Percentiles rank a stretch among this genome's conserved stretches.
Evolutionary conservation across 2,113 vertebrate species (phyloP).

Genomic region (Sorex fumeus): DNA sequence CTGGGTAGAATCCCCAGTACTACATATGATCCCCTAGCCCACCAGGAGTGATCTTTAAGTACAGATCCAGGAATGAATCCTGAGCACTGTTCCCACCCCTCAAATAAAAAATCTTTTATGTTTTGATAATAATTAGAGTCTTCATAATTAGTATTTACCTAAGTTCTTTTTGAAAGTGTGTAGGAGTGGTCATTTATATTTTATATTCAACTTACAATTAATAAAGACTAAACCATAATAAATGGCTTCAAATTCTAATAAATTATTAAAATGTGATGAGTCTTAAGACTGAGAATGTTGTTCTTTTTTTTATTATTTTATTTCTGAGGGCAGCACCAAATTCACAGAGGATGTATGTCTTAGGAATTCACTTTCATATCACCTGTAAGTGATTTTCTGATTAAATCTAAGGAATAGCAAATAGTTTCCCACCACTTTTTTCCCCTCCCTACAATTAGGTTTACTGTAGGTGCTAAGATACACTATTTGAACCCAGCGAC

Average conservation of each 20-base stretch:
- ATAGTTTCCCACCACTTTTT: not conserved
- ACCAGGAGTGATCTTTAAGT: too few relatives aligned
- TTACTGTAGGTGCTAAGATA: conserved; percentile 26
- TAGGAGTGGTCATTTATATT: not conserved
- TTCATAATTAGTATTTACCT: conserved; percentile 46
- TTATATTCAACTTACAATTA: conserved; percentile 53
- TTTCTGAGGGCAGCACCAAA: conserved; percentile 36
- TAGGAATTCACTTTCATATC: not conserved
- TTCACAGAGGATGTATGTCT: not conserved
- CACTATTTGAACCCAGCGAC: not conserved
- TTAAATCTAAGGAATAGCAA: not conserved
- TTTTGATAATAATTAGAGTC: too few relatives aligned
- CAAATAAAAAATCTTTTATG: too few relatives aligned
- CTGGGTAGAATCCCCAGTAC: not conserved
- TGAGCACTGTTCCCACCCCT: too few relatives aligned
- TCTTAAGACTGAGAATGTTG: conserved; percentile 14
- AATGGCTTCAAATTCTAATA: conserved; percentile 23
- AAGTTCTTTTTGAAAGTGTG: conserved; percentile 41
- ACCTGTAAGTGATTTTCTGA: not conserved
- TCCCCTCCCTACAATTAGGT: not conserved
- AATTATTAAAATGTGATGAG: conserved; percentile 38
- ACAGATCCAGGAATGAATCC: too few relatives aligned
- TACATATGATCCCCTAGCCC: too few relatives aligned
- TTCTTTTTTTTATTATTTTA: not conserved
- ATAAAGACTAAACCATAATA: conserved; percentile 36